These are phyloP conservation scores for Diplodus sargus DNA, from an alignment of 2,797 vertebrate genomes.

Conservation along the genomic window DNA sequence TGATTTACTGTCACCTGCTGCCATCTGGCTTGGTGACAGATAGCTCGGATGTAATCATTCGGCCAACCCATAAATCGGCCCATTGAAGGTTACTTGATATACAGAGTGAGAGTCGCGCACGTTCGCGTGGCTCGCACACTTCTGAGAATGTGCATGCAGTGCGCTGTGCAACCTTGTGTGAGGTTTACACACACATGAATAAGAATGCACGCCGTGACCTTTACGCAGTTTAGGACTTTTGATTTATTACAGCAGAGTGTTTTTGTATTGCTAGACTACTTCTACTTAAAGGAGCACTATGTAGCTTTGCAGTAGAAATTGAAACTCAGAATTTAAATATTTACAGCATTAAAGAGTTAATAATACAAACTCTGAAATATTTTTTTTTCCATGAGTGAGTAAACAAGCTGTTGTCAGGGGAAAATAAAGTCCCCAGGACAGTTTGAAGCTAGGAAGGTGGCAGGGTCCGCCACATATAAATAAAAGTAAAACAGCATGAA, in stretches of 20 bases:
- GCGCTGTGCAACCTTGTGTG: slow-evolving; percentile 38
- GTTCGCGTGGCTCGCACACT: slow-evolving; percentile 52
- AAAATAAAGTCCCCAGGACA: too few species aligned
- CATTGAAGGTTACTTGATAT: slow-evolving; percentile 79
- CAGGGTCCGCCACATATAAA: too few species aligned
- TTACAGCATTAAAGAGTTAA: too few species aligned
- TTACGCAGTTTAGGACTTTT: slow-evolving; percentile 12
- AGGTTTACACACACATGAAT: slow-evolving; percentile 35
- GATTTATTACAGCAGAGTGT: neutral
- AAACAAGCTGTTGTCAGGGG: too few species aligned
- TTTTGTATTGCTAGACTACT: too few species aligned
- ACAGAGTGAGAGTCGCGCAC: slow-evolving; percentile 73
- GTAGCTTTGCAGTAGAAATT: too few species aligned
- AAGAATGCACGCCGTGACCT: slow-evolving; percentile 21
- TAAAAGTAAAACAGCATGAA: too few species aligned
- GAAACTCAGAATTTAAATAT: too few species aligned
- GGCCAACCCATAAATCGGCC: slow-evolving; percentile 84
- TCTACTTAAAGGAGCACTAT: too few species aligned
- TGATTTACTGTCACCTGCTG: slow-evolving; percentile 87
- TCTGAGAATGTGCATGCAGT: slow-evolving; percentile 24
- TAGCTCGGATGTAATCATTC: slow-evolving; percentile 84
- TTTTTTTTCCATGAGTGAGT: too few species aligned
- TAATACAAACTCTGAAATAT: too few species aligned
- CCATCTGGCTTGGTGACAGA: slow-evolving; percentile 88
- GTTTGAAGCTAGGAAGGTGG: too few species aligned